These are phyloP conservation scores for Tinamus major DNA, from an alignment of 2,797 vertebrate species.

Conservation along the genomic window DNA sequence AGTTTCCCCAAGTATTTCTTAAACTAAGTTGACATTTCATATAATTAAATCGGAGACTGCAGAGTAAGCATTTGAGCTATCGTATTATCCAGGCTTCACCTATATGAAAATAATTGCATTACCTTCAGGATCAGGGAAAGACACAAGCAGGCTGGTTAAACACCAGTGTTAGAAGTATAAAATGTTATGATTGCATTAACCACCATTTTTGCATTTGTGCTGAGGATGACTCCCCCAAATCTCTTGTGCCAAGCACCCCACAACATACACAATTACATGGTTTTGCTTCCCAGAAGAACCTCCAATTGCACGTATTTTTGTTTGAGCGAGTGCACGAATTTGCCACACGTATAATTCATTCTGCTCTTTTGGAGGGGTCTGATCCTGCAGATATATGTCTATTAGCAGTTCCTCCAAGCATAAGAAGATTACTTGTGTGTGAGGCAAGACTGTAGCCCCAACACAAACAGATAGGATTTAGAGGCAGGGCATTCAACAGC, in stretches of 20 bases:
- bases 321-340: neutral
- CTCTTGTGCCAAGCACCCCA: accelerated
- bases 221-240: neutral
- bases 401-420: neutral
- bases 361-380: neutral
- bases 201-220: neutral
- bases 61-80: conserved; percentile 52
- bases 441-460: neutral
- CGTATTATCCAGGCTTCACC: neutral
- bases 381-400: neutral
- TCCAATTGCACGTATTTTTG: conserved; percentile 8
- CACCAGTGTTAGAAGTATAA: conserved; percentile 34
- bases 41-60: conserved; percentile 63
- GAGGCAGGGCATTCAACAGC: neutral
- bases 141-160: conserved; percentile 36
- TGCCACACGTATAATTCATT: conserved; percentile 20
- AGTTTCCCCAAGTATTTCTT: conserved; percentile 52
- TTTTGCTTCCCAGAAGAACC: conserved; percentile 6
- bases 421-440: accelerated
- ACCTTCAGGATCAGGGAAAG: neutral
- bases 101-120: conserved; percentile 48
- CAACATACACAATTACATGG: neutral
- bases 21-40: conserved; percentile 58
- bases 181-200: conserved; percentile 46
- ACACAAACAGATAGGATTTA: neutral